A percentile compares a stretch with the other conserved stretches of the same genome.
Evolutionary conservation across 2,888 invertebrate species (phyloP).

Genomic region (Flabesymbios commensalis): DNA sequence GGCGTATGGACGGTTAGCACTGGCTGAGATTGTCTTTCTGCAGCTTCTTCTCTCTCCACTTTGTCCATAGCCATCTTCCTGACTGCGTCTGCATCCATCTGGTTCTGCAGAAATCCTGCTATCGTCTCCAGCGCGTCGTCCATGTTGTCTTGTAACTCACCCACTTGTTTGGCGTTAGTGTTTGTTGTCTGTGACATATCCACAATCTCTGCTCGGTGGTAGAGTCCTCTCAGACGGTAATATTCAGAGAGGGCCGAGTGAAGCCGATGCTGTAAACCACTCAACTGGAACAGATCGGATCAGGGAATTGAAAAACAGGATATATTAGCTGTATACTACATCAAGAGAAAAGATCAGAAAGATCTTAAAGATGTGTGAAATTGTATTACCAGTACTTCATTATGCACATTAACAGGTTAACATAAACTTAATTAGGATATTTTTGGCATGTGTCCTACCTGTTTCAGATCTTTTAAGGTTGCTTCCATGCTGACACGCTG

Average conservation of each 20-base stretch:
- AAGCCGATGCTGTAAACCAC: slow-evolving; percentile 51
- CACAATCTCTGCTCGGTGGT: slow-evolving; percentile 47
- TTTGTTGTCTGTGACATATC: slow-evolving; percentile 46
- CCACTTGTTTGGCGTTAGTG: slow-evolving; percentile 38
- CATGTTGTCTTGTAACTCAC: slow-evolving; percentile 28
- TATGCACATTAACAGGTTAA: too few species aligned
- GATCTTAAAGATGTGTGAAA: too few species aligned
- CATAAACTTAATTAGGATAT: too few species aligned
- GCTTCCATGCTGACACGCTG: slow-evolving; percentile 50
- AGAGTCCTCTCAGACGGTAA: slow-evolving; percentile 53
- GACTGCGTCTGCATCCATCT: slow-evolving; percentile 41
- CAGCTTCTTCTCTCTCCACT: background rate
- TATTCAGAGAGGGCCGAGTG: slow-evolving; percentile 51
- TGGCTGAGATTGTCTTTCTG: too few species aligned
- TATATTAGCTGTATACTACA: too few species aligned
- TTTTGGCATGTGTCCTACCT: too few species aligned
- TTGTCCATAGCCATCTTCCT: slow-evolving; percentile 2
- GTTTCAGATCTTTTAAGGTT: slow-evolving; percentile 52
- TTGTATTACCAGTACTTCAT: too few species aligned
- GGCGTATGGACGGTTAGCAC: too few species aligned
- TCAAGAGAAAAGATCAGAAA: too few species aligned
- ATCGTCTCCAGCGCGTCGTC: slow-evolving; percentile 49
- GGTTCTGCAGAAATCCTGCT: slow-evolving; percentile 47
- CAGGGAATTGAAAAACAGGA: too few species aligned
- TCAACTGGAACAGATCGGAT: slow-evolving; percentile 44